phyloP scores from a whole-genome alignment of 2,888 invertebrate species.

The Thalpophila matura region DNA sequence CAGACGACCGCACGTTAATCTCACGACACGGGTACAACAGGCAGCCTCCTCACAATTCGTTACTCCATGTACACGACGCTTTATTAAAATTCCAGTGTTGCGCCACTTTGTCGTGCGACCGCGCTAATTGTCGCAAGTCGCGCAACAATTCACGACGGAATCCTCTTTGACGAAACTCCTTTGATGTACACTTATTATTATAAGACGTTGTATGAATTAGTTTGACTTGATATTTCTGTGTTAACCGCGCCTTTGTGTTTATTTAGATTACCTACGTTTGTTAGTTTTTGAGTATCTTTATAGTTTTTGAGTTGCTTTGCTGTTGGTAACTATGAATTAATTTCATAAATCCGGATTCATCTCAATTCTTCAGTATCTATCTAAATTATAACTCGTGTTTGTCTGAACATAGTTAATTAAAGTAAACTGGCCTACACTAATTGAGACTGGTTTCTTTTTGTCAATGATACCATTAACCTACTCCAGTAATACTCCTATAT shows the following conservation, averaged over 20 bases:
- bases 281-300: slow-evolving; percentile 4
- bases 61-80: slow-evolving; percentile 55
- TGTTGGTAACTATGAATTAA: neutral
- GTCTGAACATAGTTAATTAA: neutral
- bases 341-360: neutral
- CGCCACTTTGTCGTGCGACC: slow-evolving; percentile 58
- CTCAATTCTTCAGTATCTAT: neutral
- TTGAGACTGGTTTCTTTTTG: neutral
- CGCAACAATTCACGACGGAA: slow-evolving; percentile 63
- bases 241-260: slow-evolving; percentile 21
- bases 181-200: slow-evolving; percentile 61
- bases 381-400: neutral
- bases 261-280: slow-evolving; percentile 24
- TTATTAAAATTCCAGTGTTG: slow-evolving; percentile 69
- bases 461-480: neutral
- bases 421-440: no score
- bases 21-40: slow-evolving; percentile 26
- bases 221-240: slow-evolving; percentile 46
- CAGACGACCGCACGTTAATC: slow-evolving; percentile 59
- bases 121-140: slow-evolving; percentile 66
- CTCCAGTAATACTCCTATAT: neutral
- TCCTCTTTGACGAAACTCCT: slow-evolving; percentile 62
- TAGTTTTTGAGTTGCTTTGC: neutral
- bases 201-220: slow-evolving; percentile 55
- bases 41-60: slow-evolving; percentile 49